phyloP scores from a whole-genome alignment of 2,888 invertebrate species.

The Oasisia sp. region DNA sequence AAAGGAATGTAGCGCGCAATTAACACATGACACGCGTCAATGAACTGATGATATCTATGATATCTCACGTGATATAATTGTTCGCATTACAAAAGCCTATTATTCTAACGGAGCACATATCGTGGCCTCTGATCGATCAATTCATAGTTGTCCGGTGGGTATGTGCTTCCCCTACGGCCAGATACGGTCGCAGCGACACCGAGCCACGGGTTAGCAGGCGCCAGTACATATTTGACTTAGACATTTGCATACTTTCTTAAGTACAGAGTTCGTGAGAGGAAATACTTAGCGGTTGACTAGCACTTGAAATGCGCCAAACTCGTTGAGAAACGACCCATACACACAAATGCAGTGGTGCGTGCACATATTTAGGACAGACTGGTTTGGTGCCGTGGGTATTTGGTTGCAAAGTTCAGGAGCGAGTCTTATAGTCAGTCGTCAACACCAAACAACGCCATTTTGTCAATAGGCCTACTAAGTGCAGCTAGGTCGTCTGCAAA shows the following conservation, averaged over 20 bases:
- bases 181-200: background rate
- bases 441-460: background rate
- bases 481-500: background rate
- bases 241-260: background rate
- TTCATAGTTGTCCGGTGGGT: background rate
- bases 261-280: constrained; percentile 13
- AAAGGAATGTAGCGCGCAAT: background rate
- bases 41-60: background rate
- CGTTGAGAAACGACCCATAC: background rate
- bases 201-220: background rate
- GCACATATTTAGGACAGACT: background rate
- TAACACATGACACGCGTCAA: constrained; percentile 17
- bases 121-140: background rate
- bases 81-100: background rate
- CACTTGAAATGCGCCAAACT: constrained; percentile 7
- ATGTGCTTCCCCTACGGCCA: background rate
- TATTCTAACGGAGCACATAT: background rate
- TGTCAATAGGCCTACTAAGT: background rate
- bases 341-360: background rate
- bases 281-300: constrained; percentile 4
- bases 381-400: background rate
- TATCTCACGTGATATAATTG: background rate
- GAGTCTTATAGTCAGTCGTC: background rate
- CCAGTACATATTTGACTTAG: constrained; percentile 1
- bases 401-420: background rate